These are phyloP conservation scores for human (Homo sapiens) DNA, from an alignment of 2,113 vertebrate genomes.

Conservation along the genomic window DNA sequence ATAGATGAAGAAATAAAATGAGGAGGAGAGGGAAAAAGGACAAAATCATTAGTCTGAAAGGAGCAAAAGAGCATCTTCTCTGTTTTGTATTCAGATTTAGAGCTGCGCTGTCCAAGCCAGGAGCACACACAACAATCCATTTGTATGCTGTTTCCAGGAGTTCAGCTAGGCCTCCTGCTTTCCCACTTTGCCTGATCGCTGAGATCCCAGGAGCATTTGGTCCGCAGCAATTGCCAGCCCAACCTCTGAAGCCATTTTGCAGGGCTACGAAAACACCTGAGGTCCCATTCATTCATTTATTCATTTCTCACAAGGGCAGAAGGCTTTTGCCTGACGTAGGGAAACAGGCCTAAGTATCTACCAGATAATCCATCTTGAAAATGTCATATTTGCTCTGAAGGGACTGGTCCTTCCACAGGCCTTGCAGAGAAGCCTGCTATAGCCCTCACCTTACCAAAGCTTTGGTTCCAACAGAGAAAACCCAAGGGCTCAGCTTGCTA, in stretches of 20 bases:
- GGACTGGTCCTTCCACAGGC: not conserved
- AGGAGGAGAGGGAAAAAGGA: conserved; percentile 74
- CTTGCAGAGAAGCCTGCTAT: not conserved
- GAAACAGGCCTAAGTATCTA: not conserved
- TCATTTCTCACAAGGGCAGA: conserved; percentile 36
- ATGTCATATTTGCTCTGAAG: not conserved
- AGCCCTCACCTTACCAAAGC: conserved; percentile 7
- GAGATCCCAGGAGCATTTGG: not conserved
- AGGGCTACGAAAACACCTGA: not conserved
- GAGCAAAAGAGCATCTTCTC: conserved; percentile 70
- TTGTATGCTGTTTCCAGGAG: conserved; percentile 66
- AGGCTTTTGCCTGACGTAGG: not conserved
- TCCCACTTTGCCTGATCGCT: conserved; percentile 45
- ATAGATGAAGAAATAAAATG: conserved; percentile 72
- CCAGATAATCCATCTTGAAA: conserved; percentile 12
- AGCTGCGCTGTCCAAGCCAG: not conserved
- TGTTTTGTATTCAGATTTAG: conserved; percentile 72
- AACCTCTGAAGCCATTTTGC: conserved; percentile 30
- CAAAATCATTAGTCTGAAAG: conserved; percentile 74
- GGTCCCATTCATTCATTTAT: not conserved
- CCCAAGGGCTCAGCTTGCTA: not conserved
- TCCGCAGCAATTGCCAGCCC: not conserved
- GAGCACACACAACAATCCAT: conserved; percentile 53
- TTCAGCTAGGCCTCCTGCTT: conserved; percentile 51
- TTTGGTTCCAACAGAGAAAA: conserved; percentile 46